phyloP scores from a whole-genome alignment of 2,797 vertebrate species.

The Lacerta bilineata region DNA sequence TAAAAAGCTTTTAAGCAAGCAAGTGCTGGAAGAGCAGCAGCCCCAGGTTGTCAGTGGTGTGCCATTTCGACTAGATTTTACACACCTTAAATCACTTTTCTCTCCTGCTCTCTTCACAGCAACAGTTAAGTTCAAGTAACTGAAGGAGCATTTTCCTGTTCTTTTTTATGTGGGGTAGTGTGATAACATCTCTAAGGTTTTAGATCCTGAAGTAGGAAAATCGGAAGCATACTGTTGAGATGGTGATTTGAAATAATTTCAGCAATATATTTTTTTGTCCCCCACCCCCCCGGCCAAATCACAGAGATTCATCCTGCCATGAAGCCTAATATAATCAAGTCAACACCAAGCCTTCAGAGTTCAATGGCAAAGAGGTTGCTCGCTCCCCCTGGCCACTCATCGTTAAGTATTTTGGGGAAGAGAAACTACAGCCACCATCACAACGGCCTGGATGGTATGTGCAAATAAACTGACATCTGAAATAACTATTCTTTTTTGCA shows the following conservation, averaged over 20 bases:
- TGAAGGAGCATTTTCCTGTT: slow-evolving; percentile 14
- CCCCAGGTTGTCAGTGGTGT: slow-evolving; percentile 13
- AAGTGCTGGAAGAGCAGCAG: neutral
- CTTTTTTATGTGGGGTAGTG: slow-evolving; percentile 41
- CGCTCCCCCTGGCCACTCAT: slow-evolving; percentile 87
- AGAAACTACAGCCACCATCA: slow-evolving; percentile 96
- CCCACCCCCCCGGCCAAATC: neutral
- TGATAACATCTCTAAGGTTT: slow-evolving; percentile 34
- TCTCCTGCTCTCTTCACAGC: slow-evolving; percentile 23
- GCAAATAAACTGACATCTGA: slow-evolving; percentile 71
- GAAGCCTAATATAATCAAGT: slow-evolving; percentile 89
- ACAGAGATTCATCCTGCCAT: slow-evolving; percentile 93
- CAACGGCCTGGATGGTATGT: slow-evolving; percentile 90
- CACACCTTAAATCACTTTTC: slow-evolving; percentile 35
- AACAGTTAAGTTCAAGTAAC: neutral
- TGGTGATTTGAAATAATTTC: neutral
- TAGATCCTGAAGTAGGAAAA: slow-evolving; percentile 21
- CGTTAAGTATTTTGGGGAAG: slow-evolving; percentile 94
- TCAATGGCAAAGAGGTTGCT: slow-evolving; percentile 90
- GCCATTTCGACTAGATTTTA: slow-evolving; percentile 35
- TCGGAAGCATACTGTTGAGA: slow-evolving; percentile 25
- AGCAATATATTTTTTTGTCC: neutral
- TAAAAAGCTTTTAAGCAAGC: neutral
- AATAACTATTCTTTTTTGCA: slow-evolving; percentile 12
- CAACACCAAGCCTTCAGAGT: slow-evolving; percentile 88